Percentiles rank a stretch among this genome's conserved stretches.
phyloP scores from a whole-genome alignment of 2,888 invertebrate species.

The Lasioglossum oenotherae region DNA sequence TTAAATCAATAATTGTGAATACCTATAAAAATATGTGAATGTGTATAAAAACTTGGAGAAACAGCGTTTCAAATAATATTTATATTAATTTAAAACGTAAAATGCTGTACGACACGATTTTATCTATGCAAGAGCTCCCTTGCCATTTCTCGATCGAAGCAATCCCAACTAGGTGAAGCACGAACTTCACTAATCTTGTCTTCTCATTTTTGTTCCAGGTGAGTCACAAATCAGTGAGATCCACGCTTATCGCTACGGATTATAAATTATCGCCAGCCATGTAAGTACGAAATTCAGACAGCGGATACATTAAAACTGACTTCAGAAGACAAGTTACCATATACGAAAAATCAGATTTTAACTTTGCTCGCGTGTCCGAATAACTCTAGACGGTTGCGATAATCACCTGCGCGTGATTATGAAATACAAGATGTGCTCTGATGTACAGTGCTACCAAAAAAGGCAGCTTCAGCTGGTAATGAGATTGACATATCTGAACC shows the following conservation, averaged over 20 bases:
- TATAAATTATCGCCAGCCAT: background rate
- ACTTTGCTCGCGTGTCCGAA: background rate
- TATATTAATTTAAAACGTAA: background rate
- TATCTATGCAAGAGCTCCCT: background rate
- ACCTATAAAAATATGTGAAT: too few species aligned
- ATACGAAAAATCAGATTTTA: conserved; percentile 15
- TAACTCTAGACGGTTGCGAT: conserved; percentile 8
- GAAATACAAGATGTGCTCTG: conserved; percentile 14
- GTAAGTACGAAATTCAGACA: conserved; percentile 11
- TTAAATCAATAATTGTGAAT: too few species aligned
- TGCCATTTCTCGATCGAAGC: background rate
- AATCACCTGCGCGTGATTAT: conserved; percentile 11
- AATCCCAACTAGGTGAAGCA: background rate
- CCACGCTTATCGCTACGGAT: background rate
- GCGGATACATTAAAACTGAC: conserved; percentile 1
- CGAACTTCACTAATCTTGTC: background rate
- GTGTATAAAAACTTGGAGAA: too few species aligned
- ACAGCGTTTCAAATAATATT: background rate
- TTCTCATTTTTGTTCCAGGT: background rate
- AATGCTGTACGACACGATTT: background rate
- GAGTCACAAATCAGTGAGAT: background rate
- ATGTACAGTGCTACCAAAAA: background rate
- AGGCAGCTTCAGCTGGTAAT: background rate
- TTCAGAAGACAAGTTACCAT: conserved; percentile 6
- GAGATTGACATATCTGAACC: background rate